Evolutionary conservation across 2,888 invertebrate species (phyloP).

Genomic region (Chrysodeixis includens): DNA sequence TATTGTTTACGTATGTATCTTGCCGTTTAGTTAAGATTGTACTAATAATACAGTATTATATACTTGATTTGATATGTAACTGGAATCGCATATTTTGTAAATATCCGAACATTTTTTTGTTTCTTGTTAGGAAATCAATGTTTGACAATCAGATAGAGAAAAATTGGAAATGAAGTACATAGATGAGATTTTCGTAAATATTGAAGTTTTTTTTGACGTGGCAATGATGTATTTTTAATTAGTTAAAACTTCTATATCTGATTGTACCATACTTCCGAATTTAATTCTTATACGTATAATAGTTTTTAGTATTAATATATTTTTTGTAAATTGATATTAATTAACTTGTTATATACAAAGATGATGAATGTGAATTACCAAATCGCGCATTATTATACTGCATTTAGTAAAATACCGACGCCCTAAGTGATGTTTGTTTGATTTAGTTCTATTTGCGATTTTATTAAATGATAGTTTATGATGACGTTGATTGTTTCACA

Average conservation of each 20-base stretch:
- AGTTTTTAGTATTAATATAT: slow-evolving; percentile 48
- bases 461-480: slow-evolving; percentile 87
- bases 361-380: slow-evolving; percentile 70
- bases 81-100: slow-evolving; percentile 54
- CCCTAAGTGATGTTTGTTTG: slow-evolving; percentile 68
- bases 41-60: slow-evolving; percentile 76
- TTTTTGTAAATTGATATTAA: slow-evolving; percentile 57
- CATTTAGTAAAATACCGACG: slow-evolving; percentile 66
- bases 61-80: slow-evolving; percentile 56
- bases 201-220: no score
- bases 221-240: neutral
- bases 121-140: slow-evolving; percentile 33
- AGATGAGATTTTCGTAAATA: no score
- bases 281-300: slow-evolving; percentile 34
- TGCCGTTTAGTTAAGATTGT: slow-evolving; percentile 69
- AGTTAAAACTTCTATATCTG: slow-evolving; percentile 9
- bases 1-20: slow-evolving; percentile 69
- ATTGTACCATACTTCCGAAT: slow-evolving; percentile 25
- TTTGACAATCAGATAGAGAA: slow-evolving; percentile 19
- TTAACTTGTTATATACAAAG: slow-evolving; percentile 55
- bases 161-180: neutral
- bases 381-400: slow-evolving; percentile 75
- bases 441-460: slow-evolving; percentile 73
- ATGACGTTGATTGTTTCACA: slow-evolving; percentile 85
- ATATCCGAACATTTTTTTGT: slow-evolving; percentile 57